Evolutionary conservation across 1,140 invertebrate species (phyloP).

Genomic region (Caerostris darwini): DNA sequence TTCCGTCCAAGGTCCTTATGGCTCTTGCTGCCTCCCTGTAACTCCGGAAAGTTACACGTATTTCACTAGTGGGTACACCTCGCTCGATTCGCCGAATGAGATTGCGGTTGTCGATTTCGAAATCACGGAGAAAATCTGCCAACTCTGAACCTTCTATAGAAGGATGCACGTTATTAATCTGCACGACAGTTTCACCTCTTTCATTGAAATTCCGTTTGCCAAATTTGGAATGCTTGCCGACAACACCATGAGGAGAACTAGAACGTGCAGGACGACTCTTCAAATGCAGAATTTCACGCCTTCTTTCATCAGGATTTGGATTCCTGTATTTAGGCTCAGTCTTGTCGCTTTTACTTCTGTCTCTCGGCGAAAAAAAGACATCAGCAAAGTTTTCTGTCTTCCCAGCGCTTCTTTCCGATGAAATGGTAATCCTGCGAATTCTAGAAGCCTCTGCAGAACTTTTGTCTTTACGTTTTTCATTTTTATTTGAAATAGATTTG

Average conservation of each 20-base stretch:
- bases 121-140: slow-evolving; percentile 24
- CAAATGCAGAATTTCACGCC: neutral
- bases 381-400: neutral
- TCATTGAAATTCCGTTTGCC: neutral
- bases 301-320: neutral
- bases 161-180: slow-evolving; percentile 50
- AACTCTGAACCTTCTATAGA: neutral
- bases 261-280: neutral
- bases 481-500: neutral
- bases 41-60: slow-evolving; percentile 58
- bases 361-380: neutral
- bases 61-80: slow-evolving; percentile 37
- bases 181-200: neutral
- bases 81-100: slow-evolving; percentile 17
- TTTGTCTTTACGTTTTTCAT: neutral
- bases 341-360: neutral
- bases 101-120: neutral
- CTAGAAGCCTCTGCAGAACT: neutral
- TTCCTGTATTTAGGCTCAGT: neutral
- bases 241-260: neutral
- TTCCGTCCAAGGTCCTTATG: slow-evolving; percentile 10
- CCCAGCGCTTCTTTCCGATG: neutral
- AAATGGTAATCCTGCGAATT: neutral
- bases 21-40: slow-evolving; percentile 46
- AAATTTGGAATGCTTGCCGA: neutral